Conservation (phyloP, 92 coral and sea anemone species). For the Siderastrea radians region DNA sequence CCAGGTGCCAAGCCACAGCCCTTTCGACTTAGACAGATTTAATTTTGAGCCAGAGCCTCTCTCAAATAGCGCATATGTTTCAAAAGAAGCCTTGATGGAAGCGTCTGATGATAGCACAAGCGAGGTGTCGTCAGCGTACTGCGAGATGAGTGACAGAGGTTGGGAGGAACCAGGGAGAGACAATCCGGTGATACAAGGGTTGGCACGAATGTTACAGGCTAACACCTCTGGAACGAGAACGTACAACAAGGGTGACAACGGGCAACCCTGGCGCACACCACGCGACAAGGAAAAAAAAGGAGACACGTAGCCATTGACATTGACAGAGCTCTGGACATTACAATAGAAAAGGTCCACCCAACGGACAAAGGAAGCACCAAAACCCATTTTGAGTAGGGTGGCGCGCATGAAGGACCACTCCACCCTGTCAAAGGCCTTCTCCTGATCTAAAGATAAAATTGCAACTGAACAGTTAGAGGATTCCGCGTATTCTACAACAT, state of each 20-base stretch:
- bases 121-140: conserved; percentile 45
- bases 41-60: conserved; percentile 20
- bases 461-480: background rate
- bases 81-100: background rate
- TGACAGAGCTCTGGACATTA: background rate
- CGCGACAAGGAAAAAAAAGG: background rate
- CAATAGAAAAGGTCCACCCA: conserved; percentile 29
- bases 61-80: background rate
- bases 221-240: conserved; percentile 21
- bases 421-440: conserved; percentile 47
- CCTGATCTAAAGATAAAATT: conserved; percentile 28
- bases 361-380: conserved; percentile 38
- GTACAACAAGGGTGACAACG: conserved; percentile 22
- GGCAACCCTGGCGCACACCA: conserved; percentile 45
- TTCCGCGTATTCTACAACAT: background rate
- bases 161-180: background rate
- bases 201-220: conserved; percentile 16
- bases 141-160: background rate
- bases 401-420: conserved; percentile 26
- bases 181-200: conserved; percentile 3
- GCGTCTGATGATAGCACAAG: background rate
- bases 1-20: conserved; percentile 33
- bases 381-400: background rate
- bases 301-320: conserved; percentile 23
- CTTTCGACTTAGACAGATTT: conserved; percentile 27